These are phyloP conservation scores for Glaucidium brasilianum DNA, from an alignment of 2,113 vertebrate species.

Conservation along the genomic window DNA sequence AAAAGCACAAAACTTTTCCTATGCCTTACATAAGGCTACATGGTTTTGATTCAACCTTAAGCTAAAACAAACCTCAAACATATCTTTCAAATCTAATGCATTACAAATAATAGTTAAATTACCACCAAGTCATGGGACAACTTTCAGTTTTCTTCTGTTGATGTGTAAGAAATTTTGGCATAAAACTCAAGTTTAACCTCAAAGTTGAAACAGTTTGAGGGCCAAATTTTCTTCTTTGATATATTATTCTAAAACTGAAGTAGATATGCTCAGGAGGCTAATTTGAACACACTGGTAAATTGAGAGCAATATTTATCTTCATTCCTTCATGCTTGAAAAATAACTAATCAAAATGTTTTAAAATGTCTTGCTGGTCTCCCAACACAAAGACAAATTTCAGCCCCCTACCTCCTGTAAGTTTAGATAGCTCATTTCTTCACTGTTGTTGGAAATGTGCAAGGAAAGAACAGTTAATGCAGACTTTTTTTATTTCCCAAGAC, in stretches of 20 bases:
- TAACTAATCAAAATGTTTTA: background rate
- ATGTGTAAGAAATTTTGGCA: constrained; percentile 6
- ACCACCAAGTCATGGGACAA: background rate
- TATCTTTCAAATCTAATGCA: background rate
- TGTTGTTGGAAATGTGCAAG: background rate
- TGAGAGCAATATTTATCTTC: constrained; percentile 26
- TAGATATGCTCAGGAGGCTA: constrained; percentile 19
- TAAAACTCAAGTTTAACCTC: background rate
- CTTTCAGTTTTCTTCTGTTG: background rate
- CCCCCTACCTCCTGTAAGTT: background rate
- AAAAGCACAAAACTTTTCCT: background rate
- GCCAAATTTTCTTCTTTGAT: background rate
- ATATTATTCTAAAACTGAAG: constrained; percentile 30
- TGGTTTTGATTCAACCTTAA: background rate
- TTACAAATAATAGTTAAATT: background rate
- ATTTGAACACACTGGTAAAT: background rate
- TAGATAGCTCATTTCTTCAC: background rate
- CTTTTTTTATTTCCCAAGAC: background rate
- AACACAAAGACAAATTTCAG: constrained; percentile 10
- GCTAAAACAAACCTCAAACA: background rate
- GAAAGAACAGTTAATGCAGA: background rate
- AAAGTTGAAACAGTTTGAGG: background rate
- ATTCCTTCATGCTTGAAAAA: background rate
- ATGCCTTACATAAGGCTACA: background rate
- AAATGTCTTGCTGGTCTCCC: background rate